phyloP scores from a whole-genome alignment of 2,797 vertebrate genomes.

The Clarias laeviceps region DNA sequence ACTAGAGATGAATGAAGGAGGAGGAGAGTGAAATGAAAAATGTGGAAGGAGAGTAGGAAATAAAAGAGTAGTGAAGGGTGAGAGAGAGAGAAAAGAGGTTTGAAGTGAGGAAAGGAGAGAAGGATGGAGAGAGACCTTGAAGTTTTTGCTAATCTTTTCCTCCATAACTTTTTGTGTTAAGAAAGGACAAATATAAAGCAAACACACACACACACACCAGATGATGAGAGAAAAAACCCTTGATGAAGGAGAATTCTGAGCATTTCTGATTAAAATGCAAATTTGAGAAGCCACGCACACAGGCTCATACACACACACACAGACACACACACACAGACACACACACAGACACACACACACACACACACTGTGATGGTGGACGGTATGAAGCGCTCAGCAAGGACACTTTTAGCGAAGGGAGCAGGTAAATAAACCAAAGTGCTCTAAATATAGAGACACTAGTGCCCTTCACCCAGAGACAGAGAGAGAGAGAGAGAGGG shows the following conservation, averaged over 20 bases:
- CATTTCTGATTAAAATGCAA: conserved; percentile 24
- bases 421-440: conserved; percentile 72
- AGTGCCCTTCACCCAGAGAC: conserved; percentile 43
- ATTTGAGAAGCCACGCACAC: not conserved
- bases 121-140: conserved; percentile 1
- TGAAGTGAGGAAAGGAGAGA: too few relatives aligned
- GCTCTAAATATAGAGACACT: conserved; percentile 69
- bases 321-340: not conserved
- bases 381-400: conserved; percentile 69
- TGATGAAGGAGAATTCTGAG: conserved; percentile 41
- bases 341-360: not conserved
- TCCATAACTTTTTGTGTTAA: not conserved
- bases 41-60: not conserved
- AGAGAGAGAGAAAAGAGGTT: not conserved
- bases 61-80: not conserved
- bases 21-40: not conserved
- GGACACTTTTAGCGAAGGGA: conserved; percentile 75
- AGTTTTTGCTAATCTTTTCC: not conserved
- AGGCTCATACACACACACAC: conserved; percentile 24
- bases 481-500: conserved; percentile 25
- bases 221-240: conserved; percentile 14
- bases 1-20: not conserved
- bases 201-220: conserved; percentile 34
- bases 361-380: conserved; percentile 32
- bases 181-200: not conserved